Evolutionary conservation across 2,113 vertebrate genomes (phyloP).

Genomic region (Leptodactylus fuscus): DNA sequence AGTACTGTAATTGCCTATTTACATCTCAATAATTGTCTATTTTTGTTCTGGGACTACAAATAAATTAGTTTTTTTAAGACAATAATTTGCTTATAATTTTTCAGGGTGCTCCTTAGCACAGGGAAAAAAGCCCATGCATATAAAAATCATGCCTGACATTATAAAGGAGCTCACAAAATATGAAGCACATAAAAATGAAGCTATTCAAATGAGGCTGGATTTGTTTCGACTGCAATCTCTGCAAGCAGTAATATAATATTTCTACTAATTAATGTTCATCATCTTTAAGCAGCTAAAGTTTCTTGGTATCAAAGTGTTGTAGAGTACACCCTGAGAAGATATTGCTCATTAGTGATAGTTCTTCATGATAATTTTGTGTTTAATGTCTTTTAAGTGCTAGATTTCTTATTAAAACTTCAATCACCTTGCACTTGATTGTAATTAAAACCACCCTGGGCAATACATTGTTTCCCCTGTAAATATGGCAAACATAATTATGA

Average conservation of each 20-base stretch:
- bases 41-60: neutral
- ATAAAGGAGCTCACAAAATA: neutral
- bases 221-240: conserved; percentile 11
- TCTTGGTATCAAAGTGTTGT: conserved; percentile 44
- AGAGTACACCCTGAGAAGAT: conserved; percentile 56
- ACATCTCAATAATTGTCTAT: neutral
- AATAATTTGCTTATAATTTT: neutral
- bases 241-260: conserved; percentile 61
- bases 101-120: neutral
- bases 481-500: conserved; percentile 67
- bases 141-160: conserved; percentile 3
- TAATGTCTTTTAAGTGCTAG: conserved; percentile 66
- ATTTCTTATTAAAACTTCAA: conserved; percentile 70
- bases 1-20: neutral
- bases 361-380: conserved; percentile 65
- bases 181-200: conserved; percentile 22
- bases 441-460: conserved; percentile 71
- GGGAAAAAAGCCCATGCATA: neutral
- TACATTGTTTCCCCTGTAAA: conserved; percentile 69
- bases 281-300: conserved; percentile 59
- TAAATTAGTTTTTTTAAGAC: neutral
- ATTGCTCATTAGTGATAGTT: conserved; percentile 58
- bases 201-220: conserved; percentile 44
- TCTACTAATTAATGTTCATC: conserved; percentile 60
- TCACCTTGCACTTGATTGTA: conserved; percentile 66